phyloP scores from a whole-genome alignment of 2,888 invertebrate genomes.

The Atrina japonica region DNA sequence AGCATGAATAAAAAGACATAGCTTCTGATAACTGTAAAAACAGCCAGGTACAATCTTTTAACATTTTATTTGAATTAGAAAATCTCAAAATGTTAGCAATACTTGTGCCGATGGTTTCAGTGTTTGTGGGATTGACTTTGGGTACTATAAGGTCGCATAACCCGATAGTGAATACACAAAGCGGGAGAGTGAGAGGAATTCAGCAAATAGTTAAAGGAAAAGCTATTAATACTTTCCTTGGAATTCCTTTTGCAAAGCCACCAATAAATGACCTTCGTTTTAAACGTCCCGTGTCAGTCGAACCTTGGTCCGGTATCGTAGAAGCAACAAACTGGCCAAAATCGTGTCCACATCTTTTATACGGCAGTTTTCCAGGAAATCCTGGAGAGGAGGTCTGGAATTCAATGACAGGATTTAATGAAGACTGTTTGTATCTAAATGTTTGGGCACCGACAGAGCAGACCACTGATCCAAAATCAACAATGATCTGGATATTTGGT shows the following conservation, averaged over 20 bases:
- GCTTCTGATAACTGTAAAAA: no score
- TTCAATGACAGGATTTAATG: slow-evolving; percentile 94
- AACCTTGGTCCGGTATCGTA: slow-evolving; percentile 25
- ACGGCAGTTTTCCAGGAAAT: slow-evolving; percentile 15
- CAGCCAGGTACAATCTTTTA: no score
- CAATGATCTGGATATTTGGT: slow-evolving; percentile 93
- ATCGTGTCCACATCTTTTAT: slow-evolving; percentile 27
- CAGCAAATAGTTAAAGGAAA: slow-evolving; percentile 19
- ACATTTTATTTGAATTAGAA: no score
- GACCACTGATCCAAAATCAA: slow-evolving; percentile 84
- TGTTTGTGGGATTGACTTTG: no score
- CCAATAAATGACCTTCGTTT: slow-evolving; percentile 36
- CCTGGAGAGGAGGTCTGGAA: slow-evolving; percentile 95
- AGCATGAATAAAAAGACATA: no score
- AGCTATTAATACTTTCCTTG: slow-evolving; percentile 32
- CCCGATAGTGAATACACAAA: slow-evolving; percentile 33
- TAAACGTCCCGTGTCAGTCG: slow-evolving; percentile 28
- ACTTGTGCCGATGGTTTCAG: no score
- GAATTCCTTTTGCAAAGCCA: slow-evolving; percentile 42
- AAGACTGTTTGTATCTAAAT: slow-evolving; percentile 97
- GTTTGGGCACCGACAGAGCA: slow-evolving; percentile 88
- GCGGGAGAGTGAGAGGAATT: slow-evolving; percentile 29
- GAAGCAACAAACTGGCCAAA: slow-evolving; percentile 17
- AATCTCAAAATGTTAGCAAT: no score
- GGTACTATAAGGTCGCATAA: background rate